Percentiles rank a stretch among this genome's conserved stretches.
These are phyloP conservation scores for Micropoecilia bifurca DNA, from an alignment of 2,797 vertebrate genomes.

Conservation along the genomic window DNA sequence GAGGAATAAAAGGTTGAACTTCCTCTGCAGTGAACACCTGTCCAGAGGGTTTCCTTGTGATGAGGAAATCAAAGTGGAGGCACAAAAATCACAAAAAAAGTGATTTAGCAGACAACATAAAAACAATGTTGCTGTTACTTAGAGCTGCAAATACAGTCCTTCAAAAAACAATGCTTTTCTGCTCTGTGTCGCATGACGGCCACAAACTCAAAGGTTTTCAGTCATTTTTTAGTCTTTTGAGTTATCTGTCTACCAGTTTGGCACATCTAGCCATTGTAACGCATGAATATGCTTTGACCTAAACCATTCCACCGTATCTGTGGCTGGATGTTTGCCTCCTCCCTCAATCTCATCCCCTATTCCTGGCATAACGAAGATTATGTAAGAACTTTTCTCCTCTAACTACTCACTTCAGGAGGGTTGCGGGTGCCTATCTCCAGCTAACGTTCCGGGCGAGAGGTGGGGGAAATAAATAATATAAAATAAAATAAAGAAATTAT, in stretches of 20 bases:
- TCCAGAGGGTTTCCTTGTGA: neutral
- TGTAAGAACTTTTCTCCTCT: too few species aligned
- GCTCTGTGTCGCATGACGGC: neutral
- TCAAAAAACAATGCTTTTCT: neutral
- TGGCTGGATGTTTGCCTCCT: neutral
- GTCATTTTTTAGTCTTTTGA: neutral
- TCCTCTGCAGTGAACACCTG: neutral
- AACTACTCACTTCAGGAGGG: too few species aligned
- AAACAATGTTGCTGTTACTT: neutral
- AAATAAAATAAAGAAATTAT: too few species aligned
- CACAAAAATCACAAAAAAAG: neutral
- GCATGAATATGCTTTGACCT: neutral
- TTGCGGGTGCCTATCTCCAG: too few species aligned
- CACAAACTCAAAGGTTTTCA: neutral
- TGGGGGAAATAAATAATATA: too few species aligned
- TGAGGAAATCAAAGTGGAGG: neutral
- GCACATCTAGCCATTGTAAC: neutral
- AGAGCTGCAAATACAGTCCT: neutral
- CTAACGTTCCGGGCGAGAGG: too few species aligned
- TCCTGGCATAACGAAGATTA: too few species aligned
- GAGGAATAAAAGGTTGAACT: slow-evolving; percentile 3
- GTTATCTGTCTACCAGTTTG: neutral
- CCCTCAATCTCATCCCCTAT: too few species aligned
- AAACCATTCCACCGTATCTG: neutral
- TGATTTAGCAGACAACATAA: neutral